phyloP scores from a whole-genome alignment of 1,140 invertebrate genomes.

The Daktulosphaira vitifoliae region DNA sequence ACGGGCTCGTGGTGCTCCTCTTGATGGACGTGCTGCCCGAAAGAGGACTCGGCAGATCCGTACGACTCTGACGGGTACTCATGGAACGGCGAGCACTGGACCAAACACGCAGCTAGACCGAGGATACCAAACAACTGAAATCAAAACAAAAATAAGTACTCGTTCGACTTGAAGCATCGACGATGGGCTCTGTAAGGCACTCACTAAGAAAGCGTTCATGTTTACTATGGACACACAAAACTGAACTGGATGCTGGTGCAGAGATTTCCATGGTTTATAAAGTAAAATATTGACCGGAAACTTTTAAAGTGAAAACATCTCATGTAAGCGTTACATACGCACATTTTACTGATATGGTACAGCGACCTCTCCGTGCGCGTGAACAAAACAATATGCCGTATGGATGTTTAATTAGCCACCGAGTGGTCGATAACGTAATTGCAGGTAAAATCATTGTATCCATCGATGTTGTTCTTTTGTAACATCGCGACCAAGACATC shows the following conservation, averaged over 20 bases:
- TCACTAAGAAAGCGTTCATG: too few relatives aligned
- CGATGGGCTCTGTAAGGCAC: too few relatives aligned
- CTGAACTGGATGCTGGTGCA: not conserved
- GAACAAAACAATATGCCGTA: not conserved
- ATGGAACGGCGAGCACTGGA: not conserved
- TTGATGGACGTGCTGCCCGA: not conserved
- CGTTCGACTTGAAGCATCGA: too few relatives aligned
- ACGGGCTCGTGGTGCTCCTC: conserved; percentile 40
- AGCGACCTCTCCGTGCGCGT: not conserved
- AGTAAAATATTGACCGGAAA: not conserved
- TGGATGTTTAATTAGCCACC: not conserved
- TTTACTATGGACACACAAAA: too few relatives aligned
- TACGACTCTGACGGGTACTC: not conserved
- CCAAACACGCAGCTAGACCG: not conserved
- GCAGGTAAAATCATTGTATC: too few relatives aligned
- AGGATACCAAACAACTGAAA: conserved; percentile 6
- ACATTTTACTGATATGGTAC: not conserved
- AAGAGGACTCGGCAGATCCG: not conserved
- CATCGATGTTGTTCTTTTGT: too few relatives aligned
- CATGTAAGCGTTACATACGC: not conserved
- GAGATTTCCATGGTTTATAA: not conserved
- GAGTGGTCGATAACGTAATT: too few relatives aligned
- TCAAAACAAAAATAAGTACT: too few relatives aligned
- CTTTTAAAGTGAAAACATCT: not conserved
- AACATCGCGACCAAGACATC: too few relatives aligned